These are phyloP conservation scores for Amiota communis DNA, from an alignment of 2,888 invertebrate species.

Conservation along the genomic window DNA sequence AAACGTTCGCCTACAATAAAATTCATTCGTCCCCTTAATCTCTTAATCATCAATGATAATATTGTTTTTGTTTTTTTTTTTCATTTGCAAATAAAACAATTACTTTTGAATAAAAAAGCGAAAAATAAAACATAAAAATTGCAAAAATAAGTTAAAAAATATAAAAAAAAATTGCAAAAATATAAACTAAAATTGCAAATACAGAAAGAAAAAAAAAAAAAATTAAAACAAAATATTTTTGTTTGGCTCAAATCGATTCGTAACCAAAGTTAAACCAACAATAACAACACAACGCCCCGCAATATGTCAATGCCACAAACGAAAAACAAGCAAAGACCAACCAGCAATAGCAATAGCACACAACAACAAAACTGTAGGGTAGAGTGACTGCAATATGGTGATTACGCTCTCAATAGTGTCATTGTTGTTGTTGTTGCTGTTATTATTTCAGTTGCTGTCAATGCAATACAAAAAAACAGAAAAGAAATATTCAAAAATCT, in stretches of 20 bases:
- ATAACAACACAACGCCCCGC: conserved; percentile 44
- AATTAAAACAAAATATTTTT: conserved; percentile 11
- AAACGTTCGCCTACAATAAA: conserved; percentile 19
- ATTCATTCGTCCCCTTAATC: no score
- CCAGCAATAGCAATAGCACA: not conserved
- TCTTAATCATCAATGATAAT: no score
- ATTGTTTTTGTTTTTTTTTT: not conserved
- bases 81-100: conserved; percentile 25
- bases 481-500: not conserved
- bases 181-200: not conserved
- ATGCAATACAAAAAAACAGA: not conserved
- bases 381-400: conserved; percentile 7
- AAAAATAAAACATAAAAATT: not conserved
- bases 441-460: not conserved
- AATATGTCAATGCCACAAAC: conserved; percentile 49
- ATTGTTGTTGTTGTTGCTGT: not conserved
- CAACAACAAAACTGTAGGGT: conserved; percentile 22
- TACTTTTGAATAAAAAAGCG: conserved; percentile 39
- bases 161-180: not conserved
- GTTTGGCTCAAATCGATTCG: conserved; percentile 37
- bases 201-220: not conserved
- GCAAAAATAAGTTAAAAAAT: conserved; percentile 19
- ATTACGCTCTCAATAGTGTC: not conserved
- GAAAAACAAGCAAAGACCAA: conserved; percentile 22
- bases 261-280: conserved; percentile 20